Evolutionary conservation across 1,140 invertebrate genomes (phyloP).

Genomic region (Physella acuta): DNA sequence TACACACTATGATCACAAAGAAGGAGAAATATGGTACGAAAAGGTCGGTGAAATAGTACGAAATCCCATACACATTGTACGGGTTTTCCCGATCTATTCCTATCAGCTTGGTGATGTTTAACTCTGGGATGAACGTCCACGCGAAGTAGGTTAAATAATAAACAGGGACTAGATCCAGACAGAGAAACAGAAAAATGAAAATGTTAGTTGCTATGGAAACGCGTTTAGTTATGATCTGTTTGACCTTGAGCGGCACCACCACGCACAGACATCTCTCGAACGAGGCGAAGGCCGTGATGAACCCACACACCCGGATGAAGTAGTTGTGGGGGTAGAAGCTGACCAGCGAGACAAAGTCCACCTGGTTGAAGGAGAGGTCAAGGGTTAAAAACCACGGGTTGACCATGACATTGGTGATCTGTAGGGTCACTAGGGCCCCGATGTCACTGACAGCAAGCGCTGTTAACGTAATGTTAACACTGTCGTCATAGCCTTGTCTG

Average conservation of each 20-base stretch:
- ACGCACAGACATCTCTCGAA: slow-evolving; percentile 8
- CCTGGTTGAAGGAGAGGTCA: not conserved
- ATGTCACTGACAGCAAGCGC: not conserved
- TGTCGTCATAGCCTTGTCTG: slow-evolving; percentile 18
- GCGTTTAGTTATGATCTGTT: not conserved
- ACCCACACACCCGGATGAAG: not conserved
- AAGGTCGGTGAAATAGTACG: not conserved
- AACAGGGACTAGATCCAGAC: not conserved
- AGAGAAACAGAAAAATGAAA: not conserved
- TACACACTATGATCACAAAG: slow-evolving; percentile 14
- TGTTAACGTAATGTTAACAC: slow-evolving; percentile 6
- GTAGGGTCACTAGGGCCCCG: not conserved
- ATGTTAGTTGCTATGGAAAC: not conserved
- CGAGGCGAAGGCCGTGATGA: not conserved
- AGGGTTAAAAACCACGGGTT: not conserved
- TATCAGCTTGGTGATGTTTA: slow-evolving; percentile 1
- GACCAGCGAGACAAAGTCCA: not conserved
- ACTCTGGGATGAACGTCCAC: not conserved
- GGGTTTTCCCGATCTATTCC: not conserved
- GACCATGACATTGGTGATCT: no score
- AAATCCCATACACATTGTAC: not conserved
- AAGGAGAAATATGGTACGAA: slow-evolving; percentile 4
- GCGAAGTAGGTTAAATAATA: not conserved
- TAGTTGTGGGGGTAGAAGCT: not conserved
- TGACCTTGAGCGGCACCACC: not conserved